Evolutionary conservation across 2,113 vertebrate genomes (phyloP), one percentile per base, ranked within the genome.

Genomic region (Xiphophorus maculatus): DNA sequence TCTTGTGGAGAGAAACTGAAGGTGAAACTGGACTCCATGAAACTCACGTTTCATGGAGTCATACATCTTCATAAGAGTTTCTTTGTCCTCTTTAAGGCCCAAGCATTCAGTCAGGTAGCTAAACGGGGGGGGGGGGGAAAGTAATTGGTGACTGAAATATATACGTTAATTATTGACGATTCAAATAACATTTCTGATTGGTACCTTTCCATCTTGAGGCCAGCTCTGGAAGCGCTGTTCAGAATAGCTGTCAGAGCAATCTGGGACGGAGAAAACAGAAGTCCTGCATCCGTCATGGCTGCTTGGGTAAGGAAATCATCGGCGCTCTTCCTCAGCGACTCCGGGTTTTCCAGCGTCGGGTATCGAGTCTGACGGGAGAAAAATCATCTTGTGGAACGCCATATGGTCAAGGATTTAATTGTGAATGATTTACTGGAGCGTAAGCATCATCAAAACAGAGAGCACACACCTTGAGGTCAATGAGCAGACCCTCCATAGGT

Each of bases 401-500:
- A 19, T 14, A 0, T 8, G 22, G 40, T 1, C 0, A n/a, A 30
- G 40, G 13, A 25, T 63, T 13, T 1, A 5, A 22, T 22, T 32
- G 3, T 2, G 19, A 10, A 29, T 7, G 25, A 30, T 2, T 5
- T 3, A 2, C 67, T 22, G 0, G 0, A 10, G 60, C 37, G 25
- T 3, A 29, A 32, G 29, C 17, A 25, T n/a, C 2, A 58, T 25
- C 8, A 58, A 58, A n/a, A 58, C 22, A 14, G 22, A 11, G 25
- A 14, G 5, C 10, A 5, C 73, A 90, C 44, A 98, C 98, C 96
- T 99, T 99, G 73, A 99, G 76, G 90, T 99, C 97, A 1, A 99
- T 99, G 22, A 99, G 95, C 84, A 98, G 95, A 29, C 98, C 97
- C 80, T 99, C 98, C 93, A 99, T 95, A 0, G 97, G 98, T 82